A percentile compares a stretch with the other conserved stretches of the same genome.
These are phyloP conservation scores for Ctenosaura bakeri DNA, from an alignment of 2,797 vertebrate species.

Conservation along the genomic window DNA sequence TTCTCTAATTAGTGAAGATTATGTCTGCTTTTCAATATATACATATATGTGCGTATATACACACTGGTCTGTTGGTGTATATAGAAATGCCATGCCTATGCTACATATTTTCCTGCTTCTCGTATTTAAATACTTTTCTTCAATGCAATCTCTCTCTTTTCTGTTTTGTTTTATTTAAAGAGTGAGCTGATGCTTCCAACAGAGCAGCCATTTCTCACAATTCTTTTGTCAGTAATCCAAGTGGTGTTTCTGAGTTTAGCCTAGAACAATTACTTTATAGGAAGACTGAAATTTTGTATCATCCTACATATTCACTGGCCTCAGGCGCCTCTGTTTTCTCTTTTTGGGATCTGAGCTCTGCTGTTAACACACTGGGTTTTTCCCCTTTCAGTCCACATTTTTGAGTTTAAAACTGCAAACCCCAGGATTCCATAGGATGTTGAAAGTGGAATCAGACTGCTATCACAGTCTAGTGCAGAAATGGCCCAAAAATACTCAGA, in stretches of 20 bases:
- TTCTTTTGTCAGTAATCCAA: background rate
- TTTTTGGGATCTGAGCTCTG: background rate
- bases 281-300: too few species aligned
- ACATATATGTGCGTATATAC: too few species aligned
- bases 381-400: conserved; percentile 91
- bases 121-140: background rate
- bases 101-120: background rate
- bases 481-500: too few species aligned
- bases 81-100: background rate
- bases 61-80: too few species aligned
- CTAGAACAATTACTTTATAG: background rate
- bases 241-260: background rate
- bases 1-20: background rate
- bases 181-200: background rate
- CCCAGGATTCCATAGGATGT: too few species aligned
- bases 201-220: background rate
- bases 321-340: background rate
- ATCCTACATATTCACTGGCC: too few species aligned
- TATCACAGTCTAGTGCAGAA: too few species aligned
- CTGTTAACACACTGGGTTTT: conserved; percentile 4
- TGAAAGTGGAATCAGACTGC: conserved; percentile 85
- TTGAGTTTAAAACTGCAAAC: conserved; percentile 96
- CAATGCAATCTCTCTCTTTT: background rate
- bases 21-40: too few species aligned
- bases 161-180: too few species aligned